Conservation (phyloP, 2,888 invertebrate genomes). For the Anagyrus pseudococci region DNA sequence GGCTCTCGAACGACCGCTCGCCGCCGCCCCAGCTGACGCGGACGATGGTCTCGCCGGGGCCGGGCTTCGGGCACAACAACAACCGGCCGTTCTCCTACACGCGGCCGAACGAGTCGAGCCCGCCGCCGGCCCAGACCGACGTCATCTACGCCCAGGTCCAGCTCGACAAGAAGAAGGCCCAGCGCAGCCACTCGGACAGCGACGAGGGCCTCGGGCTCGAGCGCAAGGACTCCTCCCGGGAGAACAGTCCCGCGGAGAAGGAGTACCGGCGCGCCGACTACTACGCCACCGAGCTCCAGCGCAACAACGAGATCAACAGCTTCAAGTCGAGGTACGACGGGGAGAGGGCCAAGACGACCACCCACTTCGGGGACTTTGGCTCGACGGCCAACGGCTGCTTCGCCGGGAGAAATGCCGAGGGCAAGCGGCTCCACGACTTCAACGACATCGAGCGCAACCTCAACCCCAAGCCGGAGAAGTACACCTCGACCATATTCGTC, state of each 20-base stretch:
- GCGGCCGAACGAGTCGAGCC: slow-evolving; percentile 66
- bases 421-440: slow-evolving; percentile 53
- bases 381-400: slow-evolving; percentile 41
- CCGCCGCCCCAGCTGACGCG: slow-evolving; percentile 71
- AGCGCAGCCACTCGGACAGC: slow-evolving; percentile 73
- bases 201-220: slow-evolving; percentile 83
- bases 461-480: slow-evolving; percentile 56
- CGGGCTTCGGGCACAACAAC: slow-evolving; percentile 71
- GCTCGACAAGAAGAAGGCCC: slow-evolving; percentile 64
- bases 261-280: slow-evolving; percentile 54
- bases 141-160: slow-evolving; percentile 81
- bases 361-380: slow-evolving; percentile 40
- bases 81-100: slow-evolving; percentile 86
- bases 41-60: slow-evolving; percentile 67
- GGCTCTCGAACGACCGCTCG: slow-evolving; percentile 75
- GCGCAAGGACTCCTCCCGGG: slow-evolving; percentile 57
- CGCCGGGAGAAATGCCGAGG: slow-evolving; percentile 49
- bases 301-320: slow-evolving; percentile 55
- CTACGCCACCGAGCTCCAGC: slow-evolving; percentile 50
- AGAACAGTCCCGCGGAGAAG: slow-evolving; percentile 59
- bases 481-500: slow-evolving; percentile 60
- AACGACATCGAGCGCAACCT: slow-evolving; percentile 51
- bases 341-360: slow-evolving; percentile 43
- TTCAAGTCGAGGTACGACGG: slow-evolving; percentile 49
- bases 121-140: slow-evolving; percentile 65